Conservation (phyloP, 1,140 invertebrate genomes). For the Globodera rostochiensis region DNA sequence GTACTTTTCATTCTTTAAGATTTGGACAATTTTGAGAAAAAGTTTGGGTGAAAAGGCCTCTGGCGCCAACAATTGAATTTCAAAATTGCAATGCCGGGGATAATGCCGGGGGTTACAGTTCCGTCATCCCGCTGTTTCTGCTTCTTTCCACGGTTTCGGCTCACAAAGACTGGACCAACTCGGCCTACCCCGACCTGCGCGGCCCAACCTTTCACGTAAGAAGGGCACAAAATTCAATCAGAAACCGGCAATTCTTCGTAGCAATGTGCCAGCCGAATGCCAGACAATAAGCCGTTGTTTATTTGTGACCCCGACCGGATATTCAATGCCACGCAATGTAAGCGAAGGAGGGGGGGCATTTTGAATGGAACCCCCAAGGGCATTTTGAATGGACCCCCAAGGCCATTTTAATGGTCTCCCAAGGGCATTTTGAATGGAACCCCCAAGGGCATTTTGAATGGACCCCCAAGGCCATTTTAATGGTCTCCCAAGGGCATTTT, state of each 20-base stretch:
- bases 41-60: too few relatives aligned
- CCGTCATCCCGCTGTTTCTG: too few relatives aligned
- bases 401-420: too few relatives aligned
- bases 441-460: neutral
- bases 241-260: neutral
- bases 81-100: too few relatives aligned
- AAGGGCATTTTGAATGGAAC: too few relatives aligned
- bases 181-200: slow-evolving; percentile 50
- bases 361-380: neutral
- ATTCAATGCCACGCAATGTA: slow-evolving; percentile 63
- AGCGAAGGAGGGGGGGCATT: slow-evolving; percentile 11
- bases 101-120: too few relatives aligned
- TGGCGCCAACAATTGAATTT: too few relatives aligned
- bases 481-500: neutral
- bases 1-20: too few relatives aligned
- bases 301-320: slow-evolving; percentile 64
- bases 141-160: too few relatives aligned
- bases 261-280: slow-evolving; percentile 39
- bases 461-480: neutral
- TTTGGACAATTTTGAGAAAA: too few relatives aligned
- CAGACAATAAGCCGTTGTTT: slow-evolving; percentile 51
- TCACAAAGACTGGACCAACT: slow-evolving; percentile 49
- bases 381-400: too few relatives aligned
- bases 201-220: slow-evolving; percentile 49
- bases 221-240: neutral